Conservation (phyloP, 2,888 invertebrate species). For the Dryobotodes eremita region DNA sequence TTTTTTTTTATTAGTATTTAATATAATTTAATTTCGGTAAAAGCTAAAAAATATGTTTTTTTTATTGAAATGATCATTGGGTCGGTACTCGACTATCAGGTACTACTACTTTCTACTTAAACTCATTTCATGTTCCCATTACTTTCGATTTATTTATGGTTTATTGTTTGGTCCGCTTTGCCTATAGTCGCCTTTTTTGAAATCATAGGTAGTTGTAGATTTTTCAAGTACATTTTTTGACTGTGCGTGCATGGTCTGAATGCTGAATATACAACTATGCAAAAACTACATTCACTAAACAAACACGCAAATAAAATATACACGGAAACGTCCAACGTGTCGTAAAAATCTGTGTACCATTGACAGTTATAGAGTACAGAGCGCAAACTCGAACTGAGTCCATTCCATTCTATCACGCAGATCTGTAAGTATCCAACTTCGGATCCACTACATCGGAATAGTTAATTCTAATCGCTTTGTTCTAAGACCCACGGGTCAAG, state of each 20-base stretch:
- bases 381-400: constrained; percentile 7
- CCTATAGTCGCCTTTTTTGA: not conserved
- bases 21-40: not conserved
- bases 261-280: not conserved
- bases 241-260: not conserved
- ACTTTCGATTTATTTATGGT: not conserved
- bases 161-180: not conserved
- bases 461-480: constrained; percentile 70
- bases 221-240: not conserved
- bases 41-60: not conserved
- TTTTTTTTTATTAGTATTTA: too few relatives aligned
- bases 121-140: not conserved
- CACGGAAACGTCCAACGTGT: not conserved
- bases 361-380: constrained; percentile 8
- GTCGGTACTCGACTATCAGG: not conserved
- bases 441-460: constrained; percentile 54
- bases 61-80: not conserved
- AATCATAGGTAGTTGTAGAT: not conserved
- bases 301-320: constrained; percentile 6
- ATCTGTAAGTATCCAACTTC: constrained; percentile 58
- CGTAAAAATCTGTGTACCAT: constrained; percentile 34
- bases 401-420: constrained; percentile 44
- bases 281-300: not conserved
- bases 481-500: constrained; percentile 65
- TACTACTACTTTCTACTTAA: not conserved